Conservation (phyloP, 2,888 invertebrate species). For the Tetranychus truncatus region DNA sequence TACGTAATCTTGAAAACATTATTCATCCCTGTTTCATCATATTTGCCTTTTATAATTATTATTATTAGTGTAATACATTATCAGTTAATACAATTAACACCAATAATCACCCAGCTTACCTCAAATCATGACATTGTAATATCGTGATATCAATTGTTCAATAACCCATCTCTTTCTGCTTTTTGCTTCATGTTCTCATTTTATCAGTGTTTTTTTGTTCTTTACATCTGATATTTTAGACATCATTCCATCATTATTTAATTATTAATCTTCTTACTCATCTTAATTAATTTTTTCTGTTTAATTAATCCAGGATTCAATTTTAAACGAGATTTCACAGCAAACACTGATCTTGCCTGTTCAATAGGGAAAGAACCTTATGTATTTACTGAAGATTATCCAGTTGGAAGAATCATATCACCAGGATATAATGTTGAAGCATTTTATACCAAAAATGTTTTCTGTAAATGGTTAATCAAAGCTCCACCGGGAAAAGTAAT, state of each 20-base stretch:
- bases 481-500: slow-evolving; percentile 2
- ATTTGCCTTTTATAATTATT: neutral
- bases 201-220: too few species aligned
- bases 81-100: too few species aligned
- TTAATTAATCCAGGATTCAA: neutral
- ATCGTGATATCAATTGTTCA: too few species aligned
- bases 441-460: neutral
- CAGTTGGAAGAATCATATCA: neutral
- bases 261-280: neutral
- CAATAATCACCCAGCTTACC: too few species aligned
- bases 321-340: slow-evolving; percentile 5
- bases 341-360: slow-evolving; percentile 10
- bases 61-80: too few species aligned
- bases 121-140: too few species aligned
- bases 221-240: neutral
- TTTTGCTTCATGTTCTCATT: too few species aligned
- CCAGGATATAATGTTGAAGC: neutral
- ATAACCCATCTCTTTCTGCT: too few species aligned
- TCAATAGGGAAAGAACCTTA: neutral
- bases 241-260: neutral
- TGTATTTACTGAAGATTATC: neutral
- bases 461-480: slow-evolving; percentile 6
- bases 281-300: neutral
- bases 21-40: neutral
- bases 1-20: neutral